A percentile compares a stretch with the other conserved stretches of the same genome.
Conservation (phyloP, 2,113 vertebrate species). For the Mystacornis crossleyi region DNA sequence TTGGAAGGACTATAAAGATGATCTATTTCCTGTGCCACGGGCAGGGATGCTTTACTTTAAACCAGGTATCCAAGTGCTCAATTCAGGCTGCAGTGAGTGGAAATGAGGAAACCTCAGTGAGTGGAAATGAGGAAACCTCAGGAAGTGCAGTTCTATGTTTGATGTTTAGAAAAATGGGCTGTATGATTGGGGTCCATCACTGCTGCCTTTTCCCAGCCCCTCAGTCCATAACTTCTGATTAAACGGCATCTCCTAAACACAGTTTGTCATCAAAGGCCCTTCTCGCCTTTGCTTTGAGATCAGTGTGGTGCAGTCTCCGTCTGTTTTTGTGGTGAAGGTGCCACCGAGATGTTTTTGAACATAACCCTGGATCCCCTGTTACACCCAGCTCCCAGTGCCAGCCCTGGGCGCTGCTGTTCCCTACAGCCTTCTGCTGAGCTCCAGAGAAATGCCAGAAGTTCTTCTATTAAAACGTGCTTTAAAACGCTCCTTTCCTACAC, state of each 20-base stretch:
- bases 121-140: not conserved
- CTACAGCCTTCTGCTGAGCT: not conserved
- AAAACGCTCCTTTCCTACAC: not conserved
- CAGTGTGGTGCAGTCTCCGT: not conserved
- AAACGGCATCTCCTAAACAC: not conserved
- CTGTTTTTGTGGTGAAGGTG: not conserved
- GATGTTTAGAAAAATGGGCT: not conserved
- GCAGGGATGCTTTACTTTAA: not conserved
- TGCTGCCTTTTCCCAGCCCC: not conserved
- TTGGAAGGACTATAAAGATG: not conserved
- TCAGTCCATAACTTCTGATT: not conserved
- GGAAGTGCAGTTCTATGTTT: fast-evolving
- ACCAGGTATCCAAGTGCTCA: not conserved
- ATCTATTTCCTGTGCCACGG: not conserved
- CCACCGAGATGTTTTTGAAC: not conserved
- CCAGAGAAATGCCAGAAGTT: not conserved
- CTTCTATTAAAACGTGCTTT: not conserved
- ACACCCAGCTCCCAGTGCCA: fast-evolving
- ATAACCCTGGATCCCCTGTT: fast-evolving
- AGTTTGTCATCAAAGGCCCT: no score
- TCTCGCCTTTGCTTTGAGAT: fast-evolving
- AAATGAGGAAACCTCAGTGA: not conserved
- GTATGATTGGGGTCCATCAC: not conserved
- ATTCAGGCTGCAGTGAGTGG: not conserved
- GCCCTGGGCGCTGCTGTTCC: not conserved